Percentiles rank a stretch among this genome's conserved stretches.
phyloP scores from a whole-genome alignment of 2,888 invertebrate genomes.

The Ophioninae sp. region DNA sequence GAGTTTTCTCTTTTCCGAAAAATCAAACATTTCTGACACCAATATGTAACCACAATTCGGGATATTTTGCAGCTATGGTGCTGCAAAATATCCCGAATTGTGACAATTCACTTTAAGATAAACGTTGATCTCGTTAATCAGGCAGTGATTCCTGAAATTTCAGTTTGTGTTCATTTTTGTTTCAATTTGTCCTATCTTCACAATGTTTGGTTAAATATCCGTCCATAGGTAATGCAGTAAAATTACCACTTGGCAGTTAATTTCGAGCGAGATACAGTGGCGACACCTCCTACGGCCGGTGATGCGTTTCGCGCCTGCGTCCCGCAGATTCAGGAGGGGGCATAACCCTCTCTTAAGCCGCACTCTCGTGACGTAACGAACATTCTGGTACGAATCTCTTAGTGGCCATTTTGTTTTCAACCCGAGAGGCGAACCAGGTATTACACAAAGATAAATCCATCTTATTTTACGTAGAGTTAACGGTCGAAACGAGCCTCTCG shows the following conservation, averaged over 20 bases:
- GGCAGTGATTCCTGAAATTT: no score
- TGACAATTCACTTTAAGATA: no score
- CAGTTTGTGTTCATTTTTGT: no score
- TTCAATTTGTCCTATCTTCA: not conserved
- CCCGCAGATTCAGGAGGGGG: not conserved
- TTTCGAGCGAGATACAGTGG: not conserved
- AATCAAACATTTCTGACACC: no score
- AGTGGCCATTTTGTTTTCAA: constrained; percentile 80
- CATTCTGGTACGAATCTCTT: constrained; percentile 62
- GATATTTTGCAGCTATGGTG: no score
- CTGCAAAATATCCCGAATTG: no score
- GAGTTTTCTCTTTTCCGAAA: no score
- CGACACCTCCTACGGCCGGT: not conserved
- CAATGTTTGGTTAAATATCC: not conserved
- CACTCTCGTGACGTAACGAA: constrained; percentile 53
- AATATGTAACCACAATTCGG: no score
- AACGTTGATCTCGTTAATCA: no score
- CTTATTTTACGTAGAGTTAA: constrained; percentile 70
- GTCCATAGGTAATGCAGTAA: not conserved
- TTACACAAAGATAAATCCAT: constrained; percentile 74
- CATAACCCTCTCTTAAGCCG: not conserved
- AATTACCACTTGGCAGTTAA: not conserved
- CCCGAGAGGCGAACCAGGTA: constrained; percentile 78
- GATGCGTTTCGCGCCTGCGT: not conserved
- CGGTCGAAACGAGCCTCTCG: constrained; percentile 46